Percentiles rank a stretch among this genome's conserved stretches.
Evolutionary conservation across 1,140 invertebrate species (phyloP).

Genomic region (Pachyrhynchus sulphureomaculatus): DNA sequence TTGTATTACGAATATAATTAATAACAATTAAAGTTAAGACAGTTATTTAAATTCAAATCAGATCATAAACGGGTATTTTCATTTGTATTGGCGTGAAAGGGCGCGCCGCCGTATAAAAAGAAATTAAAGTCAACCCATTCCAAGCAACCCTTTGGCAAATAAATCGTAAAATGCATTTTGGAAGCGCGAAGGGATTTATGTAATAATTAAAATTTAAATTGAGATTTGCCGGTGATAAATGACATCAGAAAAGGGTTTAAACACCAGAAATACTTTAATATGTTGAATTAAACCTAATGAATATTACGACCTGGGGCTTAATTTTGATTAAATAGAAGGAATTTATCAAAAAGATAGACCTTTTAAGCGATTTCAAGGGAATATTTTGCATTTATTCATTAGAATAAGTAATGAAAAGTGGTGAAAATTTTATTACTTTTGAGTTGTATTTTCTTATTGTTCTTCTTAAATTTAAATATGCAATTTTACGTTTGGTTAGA

Average conservation of each 20-base stretch:
- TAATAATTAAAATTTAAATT: constrained; percentile 37
- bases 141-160: constrained; percentile 28
- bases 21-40: constrained; percentile 7
- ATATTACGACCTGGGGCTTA: constrained; percentile 32
- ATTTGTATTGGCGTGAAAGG: constrained; percentile 15
- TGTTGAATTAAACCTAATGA: constrained; percentile 34
- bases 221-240: constrained; percentile 34
- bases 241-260: constrained; percentile 31
- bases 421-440: no score
- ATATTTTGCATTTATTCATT: no score
- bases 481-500: no score
- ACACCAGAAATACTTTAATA: constrained; percentile 30
- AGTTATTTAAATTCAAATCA: constrained; percentile 23
- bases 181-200: constrained; percentile 29
- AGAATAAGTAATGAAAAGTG: no score
- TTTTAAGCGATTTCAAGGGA: no score
- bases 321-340: constrained; percentile 30
- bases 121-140: constrained; percentile 29
- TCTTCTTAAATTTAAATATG: no score
- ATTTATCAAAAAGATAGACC: constrained; percentile 33
- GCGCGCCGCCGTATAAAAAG: constrained; percentile 23
- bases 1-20: no score
- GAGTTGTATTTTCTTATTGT: no score
- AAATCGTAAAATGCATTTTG: constrained; percentile 32
- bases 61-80: constrained; percentile 14